Base-by-base conservation (phyloP, 2,888 invertebrate species). In the Metellina segmentata region DNA sequence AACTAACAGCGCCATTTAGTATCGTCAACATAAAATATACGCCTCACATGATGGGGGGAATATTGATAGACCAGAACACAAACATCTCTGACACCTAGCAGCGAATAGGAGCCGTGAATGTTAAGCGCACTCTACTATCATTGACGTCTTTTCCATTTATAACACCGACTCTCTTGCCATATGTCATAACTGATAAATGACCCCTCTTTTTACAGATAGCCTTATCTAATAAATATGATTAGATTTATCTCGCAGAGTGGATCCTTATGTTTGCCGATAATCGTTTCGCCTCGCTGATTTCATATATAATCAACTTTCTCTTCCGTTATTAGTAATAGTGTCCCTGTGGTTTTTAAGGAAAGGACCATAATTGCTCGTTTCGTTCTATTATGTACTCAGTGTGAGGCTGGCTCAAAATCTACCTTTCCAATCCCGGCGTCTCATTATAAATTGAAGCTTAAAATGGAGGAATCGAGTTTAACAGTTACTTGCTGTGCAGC, bases 201-300 rank as follows among this genome's bases (percentile, higher is more conserved):
- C 11, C 49, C n/a, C 74, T 34, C 81, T 53, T 90, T 90, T 85
- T 83, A 53, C 78, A 70, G 53, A 69, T 48, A 74, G 34, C 52
- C 13, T 52, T 78, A 61, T 70, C 90, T 90, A 90, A 90, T 90
- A 90, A 90, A 90, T 79, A 85, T 81, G 90, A 90, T 85, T 90
- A 85, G 90, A 90, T 85, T 85, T 74, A 81, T 90, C 61, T 85
- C 19, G 52, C 34, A 81, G 75, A 88, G 88, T 88, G 88, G 88
- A 88, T 81, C 88, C 69, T 61, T 81, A 53, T 88, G 81, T 88
- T 75, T 61, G 81, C 72, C 83, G 34, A 70, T 34, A 86, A 82
- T 74, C 34, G 87, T 61, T 48, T 74, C 88, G 53, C 74, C 61
- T 75, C 75, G 74, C 49, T 72, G 81, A 11, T 8, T 79, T 69